Evolutionary conservation across 2,888 invertebrate species (phyloP), one percentile per base, ranked within the genome.

Genomic region (Dolichomitus sp.): DNA sequence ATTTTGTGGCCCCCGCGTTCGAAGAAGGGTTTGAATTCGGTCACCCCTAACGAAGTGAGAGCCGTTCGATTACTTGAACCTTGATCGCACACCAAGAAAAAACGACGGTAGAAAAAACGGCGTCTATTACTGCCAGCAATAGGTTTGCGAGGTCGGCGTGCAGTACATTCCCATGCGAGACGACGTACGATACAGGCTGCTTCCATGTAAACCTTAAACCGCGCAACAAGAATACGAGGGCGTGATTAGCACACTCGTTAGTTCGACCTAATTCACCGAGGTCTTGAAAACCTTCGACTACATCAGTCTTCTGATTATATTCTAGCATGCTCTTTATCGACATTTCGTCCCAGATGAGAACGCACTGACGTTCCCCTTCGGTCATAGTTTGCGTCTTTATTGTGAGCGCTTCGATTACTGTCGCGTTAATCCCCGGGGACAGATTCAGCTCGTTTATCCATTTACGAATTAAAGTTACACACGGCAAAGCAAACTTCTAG

Each of bases 401-500:
- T 59, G 79, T 48, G 27, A 88, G 70, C 74, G 84, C 84, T 57
- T 87, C 69, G 33, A 85, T 82, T 27, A 90, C 79, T 57, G 75
- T 68, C 12, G 77, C 78, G 57, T 83, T 77, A 80, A 89, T 78
- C 14, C 88, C 89, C 4, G 89, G 75, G 54, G 61, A 70, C 69
- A 89, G 80, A 69, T 88, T 70, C 33, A 81, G 63, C 54, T 88
- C 81, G 57, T 87, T 87, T 9, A 90, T 73, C 90, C 89, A 91
- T 52, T 45, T 61, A 27, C 50, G 19, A 17, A 90, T 84, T 40
- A 88, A 84, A 59, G 83, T 81, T 37, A 86, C 80, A 27, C 86
- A 87, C 6, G 91, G 90, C 52, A 91, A 82, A 23, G 80, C 75
- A 69, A 90, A 83, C 57, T 84, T 66, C 74, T 87, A 76, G 19